Conservation (phyloP, 23 tunicate species). For the Oikopleura dioica region DNA sequence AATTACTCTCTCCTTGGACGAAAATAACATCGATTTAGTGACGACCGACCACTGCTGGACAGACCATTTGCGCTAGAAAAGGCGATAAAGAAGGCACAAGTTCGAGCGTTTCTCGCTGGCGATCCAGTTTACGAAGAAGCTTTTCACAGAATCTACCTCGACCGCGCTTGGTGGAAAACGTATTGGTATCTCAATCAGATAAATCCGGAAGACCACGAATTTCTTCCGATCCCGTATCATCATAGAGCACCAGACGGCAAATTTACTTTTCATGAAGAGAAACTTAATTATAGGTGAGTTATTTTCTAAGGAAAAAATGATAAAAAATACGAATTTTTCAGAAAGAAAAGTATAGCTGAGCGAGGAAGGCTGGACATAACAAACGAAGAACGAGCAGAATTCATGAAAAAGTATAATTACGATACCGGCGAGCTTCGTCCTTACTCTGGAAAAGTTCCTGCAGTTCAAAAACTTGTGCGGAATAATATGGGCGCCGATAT, state of each 20-base stretch:
- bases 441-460: too few species aligned
- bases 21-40: too few species aligned
- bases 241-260: not conserved
- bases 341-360: not conserved
- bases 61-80: not conserved
- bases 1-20: too few species aligned
- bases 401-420: not conserved
- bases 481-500: too few species aligned
- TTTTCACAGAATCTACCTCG: not conserved
- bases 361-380: not conserved
- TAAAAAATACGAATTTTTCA: not conserved
- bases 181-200: not conserved
- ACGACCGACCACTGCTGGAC: not conserved
- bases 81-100: not conserved
- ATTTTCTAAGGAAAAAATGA: not conserved
- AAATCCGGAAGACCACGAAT: not conserved
- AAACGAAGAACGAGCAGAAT: not conserved
- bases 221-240: not conserved
- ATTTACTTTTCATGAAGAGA: not conserved
- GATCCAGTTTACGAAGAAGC: not conserved
- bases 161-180: not conserved
- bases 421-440: too few species aligned
- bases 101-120: not conserved
- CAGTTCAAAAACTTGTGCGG: too few species aligned
- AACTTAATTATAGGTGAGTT: not conserved